Evolutionary conservation across 2,888 invertebrate genomes (phyloP), one percentile per base, ranked within the genome.

Genomic region (Lottia scabra): DNA sequence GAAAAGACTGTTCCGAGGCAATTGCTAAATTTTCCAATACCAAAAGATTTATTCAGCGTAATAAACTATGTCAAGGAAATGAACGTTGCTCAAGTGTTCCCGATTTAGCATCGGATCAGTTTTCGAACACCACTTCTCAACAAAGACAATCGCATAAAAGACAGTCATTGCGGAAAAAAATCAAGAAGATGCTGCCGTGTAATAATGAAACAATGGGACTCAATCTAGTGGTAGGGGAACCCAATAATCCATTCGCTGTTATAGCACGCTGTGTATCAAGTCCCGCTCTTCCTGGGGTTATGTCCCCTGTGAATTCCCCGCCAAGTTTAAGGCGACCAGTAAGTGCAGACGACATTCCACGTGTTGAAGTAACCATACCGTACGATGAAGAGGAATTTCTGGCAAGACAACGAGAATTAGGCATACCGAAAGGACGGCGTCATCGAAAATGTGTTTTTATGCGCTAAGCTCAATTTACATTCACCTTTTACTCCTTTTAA

Each of bases 1-100:
- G 94, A 64, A 92, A 93, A 85, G 91, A 92, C 48, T 93, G 93
- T 83, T 93, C 94, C 3, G 93, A 94, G 84, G 92, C 93, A 77
- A 94, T 94, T 78, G 93, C 93, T 80, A 93, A 93, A 83, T 92
- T 93, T 84, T 82, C 87, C 16, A 83, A 83, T 75, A 85, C 85
- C 27, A 87, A 87, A 75, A 79, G 84, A 45, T 87, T 85, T 75
- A 80, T 85, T 72, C 81, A 85, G 62, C 83, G 82, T 70, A 73
- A 83, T 38, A 81, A 80, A n/a, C 78, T 83, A 68, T 77, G 81
- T 65, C 76, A 81, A 56, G 73, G 81, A 8, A 72, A 83, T 6
- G 81, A 83, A 27, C 80, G 85, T 19, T 93, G 93, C 92, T 93
- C 92, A 77, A 92, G 92, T 81, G 93, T 93, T 76, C 92, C 92